Conservation (phyloP, 2,888 invertebrate genomes). For the Dynastes maya region DNA sequence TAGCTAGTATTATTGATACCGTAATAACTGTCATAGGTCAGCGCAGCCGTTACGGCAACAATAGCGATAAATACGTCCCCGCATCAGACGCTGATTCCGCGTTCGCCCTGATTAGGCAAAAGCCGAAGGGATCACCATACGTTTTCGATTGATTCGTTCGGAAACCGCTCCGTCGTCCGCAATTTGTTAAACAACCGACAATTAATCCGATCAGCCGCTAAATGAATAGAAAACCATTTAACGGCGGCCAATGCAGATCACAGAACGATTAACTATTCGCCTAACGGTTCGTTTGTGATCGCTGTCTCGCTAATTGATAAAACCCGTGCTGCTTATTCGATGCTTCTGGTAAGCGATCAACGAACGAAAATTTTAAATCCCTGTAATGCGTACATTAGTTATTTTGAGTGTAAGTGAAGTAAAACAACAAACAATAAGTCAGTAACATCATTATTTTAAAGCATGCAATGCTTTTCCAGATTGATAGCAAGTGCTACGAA, state of each 20-base stretch:
- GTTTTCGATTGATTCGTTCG: slow-evolving; percentile 46
- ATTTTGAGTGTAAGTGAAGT: not conserved
- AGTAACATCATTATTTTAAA: too few species aligned
- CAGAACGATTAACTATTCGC: slow-evolving; percentile 48
- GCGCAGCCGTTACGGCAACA: not conserved
- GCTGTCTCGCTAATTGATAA: slow-evolving; percentile 44
- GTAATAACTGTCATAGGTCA: not conserved
- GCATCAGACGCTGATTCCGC: not conserved
- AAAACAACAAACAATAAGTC: too few species aligned
- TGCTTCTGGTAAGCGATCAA: slow-evolving; percentile 20
- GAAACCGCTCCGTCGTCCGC: slow-evolving; percentile 46
- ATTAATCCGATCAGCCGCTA: slow-evolving; percentile 48
- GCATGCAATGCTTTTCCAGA: too few species aligned
- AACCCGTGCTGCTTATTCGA: slow-evolving; percentile 41
- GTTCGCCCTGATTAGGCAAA: slow-evolving; percentile 11
- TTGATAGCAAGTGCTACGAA: too few species aligned
- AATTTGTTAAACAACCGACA: slow-evolving; percentile 49
- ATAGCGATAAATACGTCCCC: slow-evolving; percentile 13
- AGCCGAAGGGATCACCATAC: slow-evolving; percentile 40
- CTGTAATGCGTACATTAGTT: not conserved
- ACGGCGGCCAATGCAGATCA: slow-evolving; percentile 45
- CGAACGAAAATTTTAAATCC: slow-evolving; percentile 29
- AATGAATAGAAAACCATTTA: slow-evolving; percentile 49
- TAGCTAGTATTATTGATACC: not conserved
- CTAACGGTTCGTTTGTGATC: slow-evolving; percentile 31